These are phyloP conservation scores for Hyla sarda DNA, from an alignment of 2,113 vertebrate species.

Conservation along the genomic window DNA sequence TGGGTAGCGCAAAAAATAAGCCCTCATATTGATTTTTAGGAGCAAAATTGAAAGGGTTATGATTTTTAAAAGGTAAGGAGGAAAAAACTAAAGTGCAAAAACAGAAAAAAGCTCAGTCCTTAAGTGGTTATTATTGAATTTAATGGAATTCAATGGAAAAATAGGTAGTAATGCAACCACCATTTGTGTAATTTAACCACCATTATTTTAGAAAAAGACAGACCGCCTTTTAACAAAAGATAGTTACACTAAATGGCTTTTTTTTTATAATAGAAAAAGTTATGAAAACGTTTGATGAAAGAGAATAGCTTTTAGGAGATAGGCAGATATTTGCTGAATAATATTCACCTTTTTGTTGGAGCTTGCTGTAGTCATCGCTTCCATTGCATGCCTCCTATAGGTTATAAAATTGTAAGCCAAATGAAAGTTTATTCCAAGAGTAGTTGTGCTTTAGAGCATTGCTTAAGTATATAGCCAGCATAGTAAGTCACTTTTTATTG, in stretches of 20 bases:
- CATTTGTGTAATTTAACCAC: background rate
- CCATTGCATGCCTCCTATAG: slow-evolving; percentile 17
- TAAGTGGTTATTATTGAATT: too few relatives aligned
- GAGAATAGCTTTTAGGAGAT: background rate
- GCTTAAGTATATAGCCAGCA: slow-evolving; percentile 26
- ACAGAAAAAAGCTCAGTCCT: too few relatives aligned
- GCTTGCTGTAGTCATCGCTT: background rate
- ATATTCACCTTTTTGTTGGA: background rate
- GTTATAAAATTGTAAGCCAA: slow-evolving; percentile 17
- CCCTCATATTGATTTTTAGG: too few relatives aligned
- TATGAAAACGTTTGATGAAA: background rate
- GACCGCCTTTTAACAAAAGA: too few relatives aligned
- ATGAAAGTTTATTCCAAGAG: slow-evolving; percentile 8
- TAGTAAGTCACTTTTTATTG: slow-evolving; percentile 29
- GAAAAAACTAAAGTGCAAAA: too few relatives aligned
- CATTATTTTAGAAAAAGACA: too few relatives aligned
- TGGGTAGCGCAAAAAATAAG: too few relatives aligned
- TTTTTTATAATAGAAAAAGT: background rate
- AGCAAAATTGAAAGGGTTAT: too few relatives aligned
- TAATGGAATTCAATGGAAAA: too few relatives aligned
- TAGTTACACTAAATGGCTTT: too few relatives aligned
- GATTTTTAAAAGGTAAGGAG: too few relatives aligned
- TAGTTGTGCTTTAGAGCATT: slow-evolving; percentile 38
- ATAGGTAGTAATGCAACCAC: too few relatives aligned
- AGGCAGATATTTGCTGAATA: background rate